Conservation (phyloP, 2,888 invertebrate species). For the Hirudinaria manillensis region DNA sequence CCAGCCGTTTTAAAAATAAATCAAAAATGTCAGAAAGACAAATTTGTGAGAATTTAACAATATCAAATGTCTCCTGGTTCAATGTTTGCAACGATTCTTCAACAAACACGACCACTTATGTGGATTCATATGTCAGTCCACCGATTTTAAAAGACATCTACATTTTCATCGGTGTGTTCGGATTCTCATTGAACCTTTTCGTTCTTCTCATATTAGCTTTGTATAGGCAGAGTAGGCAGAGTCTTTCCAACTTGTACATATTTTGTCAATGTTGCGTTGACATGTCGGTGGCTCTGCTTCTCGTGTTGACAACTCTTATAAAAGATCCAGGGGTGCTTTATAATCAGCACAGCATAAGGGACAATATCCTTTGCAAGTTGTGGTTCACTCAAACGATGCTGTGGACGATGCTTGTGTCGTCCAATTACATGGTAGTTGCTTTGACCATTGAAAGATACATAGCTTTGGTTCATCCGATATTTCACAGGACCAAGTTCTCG, state of each 20-base stretch:
- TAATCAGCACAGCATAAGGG: neutral
- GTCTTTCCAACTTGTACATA: conserved; percentile 8
- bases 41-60: too few relatives aligned
- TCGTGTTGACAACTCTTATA: neutral
- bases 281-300: neutral
- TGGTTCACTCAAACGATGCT: neutral
- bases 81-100: too few relatives aligned
- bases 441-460: conserved; percentile 8
- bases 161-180: neutral
- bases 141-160: neutral
- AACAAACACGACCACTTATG: too few relatives aligned
- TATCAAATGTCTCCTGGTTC: too few relatives aligned
- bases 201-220: neutral
- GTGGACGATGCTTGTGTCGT: neutral
- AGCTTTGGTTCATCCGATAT: conserved; percentile 1
- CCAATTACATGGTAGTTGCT: conserved; percentile 11
- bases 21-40: too few relatives aligned
- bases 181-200: neutral
- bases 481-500: conserved; percentile 2
- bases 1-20: too few relatives aligned
- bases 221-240: neutral
- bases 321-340: neutral
- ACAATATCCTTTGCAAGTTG: neutral
- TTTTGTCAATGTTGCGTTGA: neutral
- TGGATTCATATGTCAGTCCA: too few relatives aligned